Percentiles rank a stretch among this genome's conserved stretches.
phyloP scores from a whole-genome alignment of 53 echinoderm and acorn worm genomes.

The Astropecten irregularis region DNA sequence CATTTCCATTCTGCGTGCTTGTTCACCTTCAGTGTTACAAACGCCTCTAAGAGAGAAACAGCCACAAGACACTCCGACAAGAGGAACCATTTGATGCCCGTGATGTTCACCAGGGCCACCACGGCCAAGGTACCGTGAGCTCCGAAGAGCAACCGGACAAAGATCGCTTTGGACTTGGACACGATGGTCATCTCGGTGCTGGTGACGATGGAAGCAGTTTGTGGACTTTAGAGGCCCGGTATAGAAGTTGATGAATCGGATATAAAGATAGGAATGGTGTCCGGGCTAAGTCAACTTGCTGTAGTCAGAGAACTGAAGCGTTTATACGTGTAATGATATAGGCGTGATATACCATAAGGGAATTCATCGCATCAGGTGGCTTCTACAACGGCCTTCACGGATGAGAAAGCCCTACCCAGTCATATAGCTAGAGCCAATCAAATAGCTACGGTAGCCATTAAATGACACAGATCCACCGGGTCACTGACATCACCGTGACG shows the following conservation, averaged over 20 bases:
- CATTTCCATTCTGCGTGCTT: slow-evolving; percentile 83
- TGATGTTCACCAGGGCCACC: slow-evolving; percentile 45
- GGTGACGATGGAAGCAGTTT: no score
- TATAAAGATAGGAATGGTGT: no score
- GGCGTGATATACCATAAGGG: neutral
- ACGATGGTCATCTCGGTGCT: slow-evolving; percentile 8
- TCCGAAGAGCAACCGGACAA: slow-evolving; percentile 52
- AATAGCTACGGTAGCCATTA: neutral
- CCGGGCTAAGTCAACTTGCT: no score
- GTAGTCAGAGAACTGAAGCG: no score
- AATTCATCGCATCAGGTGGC: slow-evolving; percentile 3
- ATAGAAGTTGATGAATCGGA: no score
- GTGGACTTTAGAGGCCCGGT: no score
- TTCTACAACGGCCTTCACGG: neutral
- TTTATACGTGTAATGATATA: no score
- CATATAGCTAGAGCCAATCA: no score
- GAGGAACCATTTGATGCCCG: slow-evolving; percentile 34
- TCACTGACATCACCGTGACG: no score
- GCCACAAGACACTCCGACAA: slow-evolving; percentile 49
- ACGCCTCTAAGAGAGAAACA: slow-evolving; percentile 53
- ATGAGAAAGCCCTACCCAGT: neutral
- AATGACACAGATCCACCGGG: neutral
- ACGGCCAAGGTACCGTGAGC: slow-evolving; percentile 54
- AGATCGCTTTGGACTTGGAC: slow-evolving; percentile 49
- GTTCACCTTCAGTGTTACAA: slow-evolving; percentile 71